Evolutionary conservation across 2,888 invertebrate species (phyloP).

Genomic region (Synanthedon andrenaeformis): DNA sequence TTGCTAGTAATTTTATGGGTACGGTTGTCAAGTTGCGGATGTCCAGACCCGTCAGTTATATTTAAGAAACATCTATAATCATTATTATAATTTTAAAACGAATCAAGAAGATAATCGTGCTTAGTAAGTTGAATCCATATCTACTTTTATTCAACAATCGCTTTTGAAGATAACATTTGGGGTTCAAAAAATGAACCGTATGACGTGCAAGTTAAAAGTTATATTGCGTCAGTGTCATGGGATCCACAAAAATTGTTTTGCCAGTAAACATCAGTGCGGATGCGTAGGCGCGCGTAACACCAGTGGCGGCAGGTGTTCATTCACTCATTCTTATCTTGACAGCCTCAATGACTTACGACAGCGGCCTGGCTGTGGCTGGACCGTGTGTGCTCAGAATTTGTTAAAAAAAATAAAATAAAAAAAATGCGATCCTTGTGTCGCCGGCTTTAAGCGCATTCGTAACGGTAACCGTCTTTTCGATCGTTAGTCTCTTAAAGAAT

Average conservation of each 20-base stretch:
- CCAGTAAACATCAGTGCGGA: slow-evolving; percentile 27
- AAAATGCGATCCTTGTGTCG: slow-evolving; percentile 47
- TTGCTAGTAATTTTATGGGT: not conserved
- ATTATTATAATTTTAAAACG: slow-evolving; percentile 63
- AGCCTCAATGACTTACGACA: slow-evolving; percentile 66
- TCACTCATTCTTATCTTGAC: slow-evolving; percentile 69
- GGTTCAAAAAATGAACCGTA: slow-evolving; percentile 31
- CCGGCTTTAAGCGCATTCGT: slow-evolving; percentile 60
- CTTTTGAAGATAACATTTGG: slow-evolving; percentile 14
- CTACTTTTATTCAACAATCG: slow-evolving; percentile 34
- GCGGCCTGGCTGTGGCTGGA: slow-evolving; percentile 36
- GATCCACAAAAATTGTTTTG: slow-evolving; percentile 33
- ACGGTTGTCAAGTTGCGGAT: slow-evolving; percentile 34
- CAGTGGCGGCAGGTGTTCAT: slow-evolving; percentile 67
- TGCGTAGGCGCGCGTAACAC: slow-evolving; percentile 65
- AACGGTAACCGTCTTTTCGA: slow-evolving; percentile 60
- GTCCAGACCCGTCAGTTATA: slow-evolving; percentile 47
- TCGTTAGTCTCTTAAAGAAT: slow-evolving; percentile 42
- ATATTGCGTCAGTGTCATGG: slow-evolving; percentile 14
- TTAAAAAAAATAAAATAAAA: slow-evolving; percentile 16
- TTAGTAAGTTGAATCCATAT: slow-evolving; percentile 38
- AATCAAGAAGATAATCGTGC: slow-evolving; percentile 54
- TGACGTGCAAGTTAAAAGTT: slow-evolving; percentile 18
- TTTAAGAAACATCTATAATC: slow-evolving; percentile 58
- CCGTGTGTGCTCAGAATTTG: slow-evolving; percentile 54